These are phyloP conservation scores for Drosophila mayaguana DNA, from an alignment of 2,888 invertebrate species.

Conservation along the genomic window DNA sequence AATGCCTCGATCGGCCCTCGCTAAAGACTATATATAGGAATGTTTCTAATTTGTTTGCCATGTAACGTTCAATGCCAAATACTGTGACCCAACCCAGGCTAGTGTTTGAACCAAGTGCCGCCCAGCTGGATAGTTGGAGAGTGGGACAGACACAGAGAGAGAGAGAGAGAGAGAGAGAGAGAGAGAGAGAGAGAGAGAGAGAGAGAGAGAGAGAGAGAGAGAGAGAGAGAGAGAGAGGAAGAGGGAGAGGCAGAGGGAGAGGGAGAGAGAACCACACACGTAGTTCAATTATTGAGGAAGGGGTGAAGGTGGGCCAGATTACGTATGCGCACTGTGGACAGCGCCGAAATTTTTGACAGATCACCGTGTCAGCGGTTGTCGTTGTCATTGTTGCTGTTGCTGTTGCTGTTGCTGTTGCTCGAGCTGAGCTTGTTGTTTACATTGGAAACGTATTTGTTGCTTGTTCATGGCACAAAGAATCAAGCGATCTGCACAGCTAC, in stretches of 20 bases:
- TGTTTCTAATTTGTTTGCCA: slow-evolving; percentile 37
- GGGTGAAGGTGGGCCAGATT: slow-evolving; percentile 2
- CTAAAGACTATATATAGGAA: slow-evolving; percentile 22
- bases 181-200: not conserved
- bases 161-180: not conserved
- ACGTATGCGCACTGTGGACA: slow-evolving; percentile 45
- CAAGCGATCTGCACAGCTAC: slow-evolving; percentile 32
- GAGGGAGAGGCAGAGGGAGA: not conserved
- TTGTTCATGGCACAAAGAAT: slow-evolving; percentile 35
- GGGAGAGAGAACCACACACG: slow-evolving; percentile 35
- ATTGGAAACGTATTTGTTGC: slow-evolving; percentile 51
- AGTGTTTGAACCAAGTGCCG: slow-evolving; percentile 13
- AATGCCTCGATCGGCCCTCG: slow-evolving; percentile 19
- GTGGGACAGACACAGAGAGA: not conserved
- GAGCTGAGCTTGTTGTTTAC: slow-evolving; percentile 50
- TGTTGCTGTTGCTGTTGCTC: not conserved
- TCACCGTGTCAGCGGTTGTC: slow-evolving; percentile 68
- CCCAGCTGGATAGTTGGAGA: slow-evolving; percentile 33
- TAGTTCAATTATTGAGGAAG: slow-evolving; percentile 24
- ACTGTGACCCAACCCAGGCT: slow-evolving; percentile 28
- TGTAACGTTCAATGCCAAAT: slow-evolving; percentile 44
- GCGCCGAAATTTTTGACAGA: slow-evolving; percentile 71
- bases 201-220: not conserved
- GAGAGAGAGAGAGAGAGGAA: not conserved
- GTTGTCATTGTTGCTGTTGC: slow-evolving; percentile 31